Conservation (phyloP, 92 coral and sea anemone genomes). For the Siderastrea siderea region DNA sequence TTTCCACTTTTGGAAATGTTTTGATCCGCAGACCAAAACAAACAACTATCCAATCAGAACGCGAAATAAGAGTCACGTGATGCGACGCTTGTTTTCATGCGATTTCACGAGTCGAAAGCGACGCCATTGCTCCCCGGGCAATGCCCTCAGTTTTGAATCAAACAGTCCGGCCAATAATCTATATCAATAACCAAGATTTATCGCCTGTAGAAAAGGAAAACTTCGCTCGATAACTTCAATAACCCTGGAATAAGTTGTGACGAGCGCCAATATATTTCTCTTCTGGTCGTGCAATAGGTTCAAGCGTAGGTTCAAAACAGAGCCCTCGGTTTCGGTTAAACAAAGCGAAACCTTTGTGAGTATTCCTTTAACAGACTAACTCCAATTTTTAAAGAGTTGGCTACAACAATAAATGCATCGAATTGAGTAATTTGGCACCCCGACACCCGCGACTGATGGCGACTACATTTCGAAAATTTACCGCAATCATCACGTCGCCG, state of each 20-base stretch:
- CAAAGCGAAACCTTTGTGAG: too few species aligned
- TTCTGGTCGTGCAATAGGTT: neutral
- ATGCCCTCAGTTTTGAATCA: neutral
- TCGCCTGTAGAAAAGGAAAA: neutral
- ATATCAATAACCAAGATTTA: neutral
- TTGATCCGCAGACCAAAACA: too few species aligned
- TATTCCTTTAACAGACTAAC: neutral
- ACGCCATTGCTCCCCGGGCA: neutral
- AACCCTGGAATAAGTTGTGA: neutral
- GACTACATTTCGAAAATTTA: too few species aligned
- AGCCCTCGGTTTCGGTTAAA: neutral
- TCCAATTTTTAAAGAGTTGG: neutral
- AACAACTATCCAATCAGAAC: too few species aligned
- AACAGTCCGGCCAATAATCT: neutral
- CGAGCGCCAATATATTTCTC: neutral
- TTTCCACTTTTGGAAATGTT: too few species aligned
- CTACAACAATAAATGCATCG: neutral
- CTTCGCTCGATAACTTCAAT: too few species aligned
- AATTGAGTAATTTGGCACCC: too few species aligned
- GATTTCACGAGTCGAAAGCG: neutral
- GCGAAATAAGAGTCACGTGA: constrained; percentile 5
- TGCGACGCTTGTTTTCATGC: neutral
- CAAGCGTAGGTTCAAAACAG: too few species aligned
- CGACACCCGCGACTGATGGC: too few species aligned
- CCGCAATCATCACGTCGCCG: too few species aligned